Evolutionary conservation across 1,140 invertebrate species (phyloP).

Genomic region (Thaumatotibia leucotreta): DNA sequence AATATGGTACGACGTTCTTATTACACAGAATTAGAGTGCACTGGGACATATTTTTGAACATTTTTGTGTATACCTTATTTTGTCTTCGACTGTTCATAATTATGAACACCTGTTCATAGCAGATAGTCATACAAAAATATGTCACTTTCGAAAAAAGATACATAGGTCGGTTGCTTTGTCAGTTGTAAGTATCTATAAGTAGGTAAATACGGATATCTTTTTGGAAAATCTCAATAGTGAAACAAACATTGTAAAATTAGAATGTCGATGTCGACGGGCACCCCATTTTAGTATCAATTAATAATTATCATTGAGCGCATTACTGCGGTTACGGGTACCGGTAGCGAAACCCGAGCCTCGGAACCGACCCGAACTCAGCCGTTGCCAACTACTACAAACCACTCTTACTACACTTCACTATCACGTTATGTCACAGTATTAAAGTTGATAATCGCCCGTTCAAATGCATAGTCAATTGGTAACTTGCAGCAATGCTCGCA

Average conservation of each 20-base stretch:
- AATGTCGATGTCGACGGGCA: neutral
- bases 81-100: no score
- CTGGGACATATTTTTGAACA: no score
- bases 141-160: no score
- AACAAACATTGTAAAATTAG: neutral
- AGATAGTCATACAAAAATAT: no score
- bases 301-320: neutral
- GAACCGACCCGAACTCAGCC: neutral
- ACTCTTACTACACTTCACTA: neutral
- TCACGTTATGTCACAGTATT: neutral
- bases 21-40: no score
- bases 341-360: constrained; percentile 1
- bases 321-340: neutral
- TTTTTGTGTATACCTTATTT: no score
- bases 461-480: neutral
- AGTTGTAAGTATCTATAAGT: no score
- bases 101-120: no score
- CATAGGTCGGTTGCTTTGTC: no score
- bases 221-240: no score
- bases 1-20: no score
- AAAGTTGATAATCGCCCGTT: neutral
- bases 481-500: neutral
- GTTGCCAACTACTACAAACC: neutral
- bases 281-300: neutral
- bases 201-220: no score